Conservation (phyloP, 2,888 invertebrate genomes). For the Hemaris fuciformis region DNA sequence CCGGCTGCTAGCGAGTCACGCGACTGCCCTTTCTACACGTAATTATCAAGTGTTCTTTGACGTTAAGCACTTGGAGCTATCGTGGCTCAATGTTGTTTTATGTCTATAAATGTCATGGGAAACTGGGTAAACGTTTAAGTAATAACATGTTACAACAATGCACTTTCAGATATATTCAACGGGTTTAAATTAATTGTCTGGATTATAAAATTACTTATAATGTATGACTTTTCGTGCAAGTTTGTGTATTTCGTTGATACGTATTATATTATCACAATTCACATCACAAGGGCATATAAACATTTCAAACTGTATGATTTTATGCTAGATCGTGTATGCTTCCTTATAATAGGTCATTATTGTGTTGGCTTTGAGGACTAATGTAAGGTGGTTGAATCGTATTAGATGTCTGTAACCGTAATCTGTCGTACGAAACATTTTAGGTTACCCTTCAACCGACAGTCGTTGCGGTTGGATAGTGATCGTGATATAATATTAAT, state of each 20-base stretch:
- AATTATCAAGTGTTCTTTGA: conserved; percentile 5
- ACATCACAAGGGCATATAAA: too few relatives aligned
- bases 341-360: too few relatives aligned
- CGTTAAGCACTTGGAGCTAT: background rate
- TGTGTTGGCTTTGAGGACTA: too few relatives aligned
- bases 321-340: too few relatives aligned
- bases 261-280: too few relatives aligned
- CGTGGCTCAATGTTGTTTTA: background rate
- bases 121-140: background rate
- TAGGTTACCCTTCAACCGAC: background rate
- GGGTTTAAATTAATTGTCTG: background rate
- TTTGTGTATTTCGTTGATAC: too few relatives aligned
- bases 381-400: too few relatives aligned
- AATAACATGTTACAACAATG: background rate
- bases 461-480: background rate
- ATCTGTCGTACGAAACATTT: background rate
- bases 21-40: conserved; percentile 2
- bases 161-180: background rate
- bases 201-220: too few relatives aligned
- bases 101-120: conserved; percentile 7
- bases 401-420: too few relatives aligned
- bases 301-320: too few relatives aligned
- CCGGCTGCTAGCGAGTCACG: background rate
- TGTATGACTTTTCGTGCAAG: too few relatives aligned
- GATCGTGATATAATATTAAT: background rate